Evolutionary conservation across 2,797 vertebrate genomes (phyloP).

Genomic region (Liparis tanakae): DNA sequence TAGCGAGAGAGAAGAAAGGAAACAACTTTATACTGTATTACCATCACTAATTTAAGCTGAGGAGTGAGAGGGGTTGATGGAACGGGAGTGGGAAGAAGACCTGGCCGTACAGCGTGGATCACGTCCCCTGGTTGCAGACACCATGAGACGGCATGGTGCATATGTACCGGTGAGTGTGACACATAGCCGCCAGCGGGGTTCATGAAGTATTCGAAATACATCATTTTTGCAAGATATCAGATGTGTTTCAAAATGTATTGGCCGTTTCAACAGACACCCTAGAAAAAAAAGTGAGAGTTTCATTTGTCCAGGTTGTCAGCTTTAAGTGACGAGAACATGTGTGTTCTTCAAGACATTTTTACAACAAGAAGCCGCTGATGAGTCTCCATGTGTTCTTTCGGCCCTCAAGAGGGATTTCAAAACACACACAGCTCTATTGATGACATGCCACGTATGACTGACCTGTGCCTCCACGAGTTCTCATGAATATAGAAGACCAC

Average conservation of each 20-base stretch:
- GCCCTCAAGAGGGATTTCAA: slow-evolving; percentile 45
- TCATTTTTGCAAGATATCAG: not conserved
- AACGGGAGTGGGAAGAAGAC: slow-evolving; percentile 42
- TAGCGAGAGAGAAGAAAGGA: slow-evolving; percentile 46
- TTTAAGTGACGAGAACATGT: not conserved
- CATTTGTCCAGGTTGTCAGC: not conserved
- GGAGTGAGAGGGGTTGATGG: slow-evolving; percentile 48
- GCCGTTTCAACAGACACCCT: not conserved
- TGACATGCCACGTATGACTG: slow-evolving; percentile 63
- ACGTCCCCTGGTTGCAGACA: slow-evolving; percentile 28
- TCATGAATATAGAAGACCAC: slow-evolving; percentile 59
- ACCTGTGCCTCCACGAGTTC: slow-evolving; percentile 52
- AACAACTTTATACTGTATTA: slow-evolving; percentile 71
- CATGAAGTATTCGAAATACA: not conserved
- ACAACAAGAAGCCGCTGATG: slow-evolving; percentile 24
- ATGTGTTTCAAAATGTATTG: slow-evolving; percentile 1
- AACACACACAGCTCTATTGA: slow-evolving; percentile 62
- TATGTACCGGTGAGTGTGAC: slow-evolving; percentile 7
- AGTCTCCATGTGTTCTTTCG: slow-evolving; percentile 18
- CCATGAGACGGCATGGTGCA: not conserved
- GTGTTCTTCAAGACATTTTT: slow-evolving; percentile 29
- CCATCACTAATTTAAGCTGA: slow-evolving; percentile 67
- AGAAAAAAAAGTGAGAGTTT: not conserved
- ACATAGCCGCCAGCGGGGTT: slow-evolving; percentile 10
- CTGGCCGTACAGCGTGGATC: slow-evolving; percentile 44